phyloP scores from a whole-genome alignment of 2,888 invertebrate species.

The Dolichopus griseipennis region DNA sequence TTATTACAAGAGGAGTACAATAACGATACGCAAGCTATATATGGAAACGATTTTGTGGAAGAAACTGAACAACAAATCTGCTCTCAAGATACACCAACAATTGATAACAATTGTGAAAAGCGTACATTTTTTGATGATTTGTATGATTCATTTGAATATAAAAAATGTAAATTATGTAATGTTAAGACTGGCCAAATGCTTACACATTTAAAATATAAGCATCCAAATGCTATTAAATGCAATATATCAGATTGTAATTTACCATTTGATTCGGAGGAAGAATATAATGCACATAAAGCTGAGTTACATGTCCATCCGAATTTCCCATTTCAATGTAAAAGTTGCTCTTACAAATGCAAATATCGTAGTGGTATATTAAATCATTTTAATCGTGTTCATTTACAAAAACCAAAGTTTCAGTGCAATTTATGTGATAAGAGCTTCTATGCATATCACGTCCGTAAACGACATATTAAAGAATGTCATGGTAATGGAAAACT shows the following conservation, averaged over 20 bases:
- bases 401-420: conserved; percentile 4
- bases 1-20: background rate
- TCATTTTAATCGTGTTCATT: background rate
- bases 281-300: background rate
- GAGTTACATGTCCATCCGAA: background rate
- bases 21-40: background rate
- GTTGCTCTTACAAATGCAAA: background rate
- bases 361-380: conserved; percentile 1
- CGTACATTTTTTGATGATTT: background rate
- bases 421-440: background rate
- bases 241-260: conserved; percentile 1
- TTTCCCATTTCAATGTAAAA: background rate
- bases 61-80: background rate
- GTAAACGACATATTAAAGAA: background rate
- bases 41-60: background rate
- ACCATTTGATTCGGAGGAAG: background rate
- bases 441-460: background rate
- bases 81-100: background rate
- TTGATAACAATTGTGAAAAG: background rate
- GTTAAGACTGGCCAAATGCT: conserved; percentile 4
- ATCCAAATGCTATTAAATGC: background rate
- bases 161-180: conserved; percentile 1
- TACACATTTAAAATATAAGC: background rate
- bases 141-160: background rate
- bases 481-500: background rate